Evolutionary conservation across 2,888 invertebrate genomes (phyloP).

Genomic region (Timema cristinae): DNA sequence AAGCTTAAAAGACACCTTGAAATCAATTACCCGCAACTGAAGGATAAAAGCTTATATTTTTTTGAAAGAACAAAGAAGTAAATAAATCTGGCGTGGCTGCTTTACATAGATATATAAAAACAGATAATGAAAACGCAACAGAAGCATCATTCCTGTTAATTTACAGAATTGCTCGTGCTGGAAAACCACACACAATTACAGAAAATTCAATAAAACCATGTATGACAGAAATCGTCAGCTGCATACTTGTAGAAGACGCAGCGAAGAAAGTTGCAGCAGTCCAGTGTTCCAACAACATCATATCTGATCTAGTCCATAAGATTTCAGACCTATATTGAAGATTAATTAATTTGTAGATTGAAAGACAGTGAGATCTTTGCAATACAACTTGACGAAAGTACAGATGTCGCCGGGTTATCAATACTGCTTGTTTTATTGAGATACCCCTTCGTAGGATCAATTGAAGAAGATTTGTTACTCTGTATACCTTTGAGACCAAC

Average conservation of each 20-base stretch:
- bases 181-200: slow-evolving; percentile 30
- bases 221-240: slow-evolving; percentile 27
- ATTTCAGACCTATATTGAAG: slow-evolving; percentile 29
- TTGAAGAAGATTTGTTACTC: no score
- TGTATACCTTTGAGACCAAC: no score
- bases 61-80: background rate
- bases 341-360: background rate
- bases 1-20: background rate
- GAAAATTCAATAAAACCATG: slow-evolving; percentile 29
- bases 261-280: slow-evolving; percentile 26
- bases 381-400: no score
- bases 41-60: background rate
- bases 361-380: no score
- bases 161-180: slow-evolving; percentile 28
- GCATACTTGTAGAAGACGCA: slow-evolving; percentile 28
- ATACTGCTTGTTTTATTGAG: no score
- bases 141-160: slow-evolving; percentile 28
- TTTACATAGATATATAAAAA: slow-evolving; percentile 9
- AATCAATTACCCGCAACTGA: background rate
- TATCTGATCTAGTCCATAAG: slow-evolving; percentile 25
- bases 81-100: background rate
- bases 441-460: no score
- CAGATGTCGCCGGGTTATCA: no score
- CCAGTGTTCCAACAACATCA: slow-evolving; percentile 25
- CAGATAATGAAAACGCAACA: slow-evolving; percentile 22